phyloP scores from a whole-genome alignment of 2,888 invertebrate genomes.

The Brassicogethes aeneus region DNA sequence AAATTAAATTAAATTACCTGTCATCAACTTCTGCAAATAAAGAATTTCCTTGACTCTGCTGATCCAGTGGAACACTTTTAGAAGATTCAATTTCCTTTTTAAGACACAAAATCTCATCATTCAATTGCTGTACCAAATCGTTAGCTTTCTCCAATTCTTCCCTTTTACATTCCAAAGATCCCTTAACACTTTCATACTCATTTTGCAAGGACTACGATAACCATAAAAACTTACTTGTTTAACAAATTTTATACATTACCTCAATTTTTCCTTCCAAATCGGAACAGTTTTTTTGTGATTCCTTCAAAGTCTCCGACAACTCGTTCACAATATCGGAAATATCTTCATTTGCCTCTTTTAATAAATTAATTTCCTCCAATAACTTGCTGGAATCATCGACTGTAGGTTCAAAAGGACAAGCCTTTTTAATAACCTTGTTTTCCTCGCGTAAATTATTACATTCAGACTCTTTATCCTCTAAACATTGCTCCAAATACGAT shows the following conservation, averaged over 20 bases:
- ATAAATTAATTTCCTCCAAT: constrained; percentile 11
- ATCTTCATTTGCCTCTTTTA: constrained; percentile 11
- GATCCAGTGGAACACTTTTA: constrained; percentile 28
- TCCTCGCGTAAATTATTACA: constrained; percentile 1
- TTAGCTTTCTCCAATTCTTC: constrained; percentile 25
- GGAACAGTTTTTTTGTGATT: constrained; percentile 8
- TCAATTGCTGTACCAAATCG: constrained; percentile 22
- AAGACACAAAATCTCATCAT: constrained; percentile 25
- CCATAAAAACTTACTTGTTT: not conserved
- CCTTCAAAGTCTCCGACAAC: constrained; percentile 13
- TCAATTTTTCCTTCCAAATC: not conserved
- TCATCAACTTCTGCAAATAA: constrained; percentile 37
- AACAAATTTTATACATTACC: constrained; percentile 4
- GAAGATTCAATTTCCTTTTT: constrained; percentile 26
- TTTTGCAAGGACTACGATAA: not conserved
- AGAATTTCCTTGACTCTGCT: constrained; percentile 31
- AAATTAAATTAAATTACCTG: constrained; percentile 20
- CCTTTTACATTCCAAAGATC: constrained; percentile 21
- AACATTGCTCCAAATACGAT: constrained; percentile 12
- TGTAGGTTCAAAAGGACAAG: constrained; percentile 5
- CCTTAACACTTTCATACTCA: constrained; percentile 20
- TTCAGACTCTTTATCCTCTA: constrained; percentile 16
- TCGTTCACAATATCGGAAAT: constrained; percentile 8
- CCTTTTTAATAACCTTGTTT: not conserved
- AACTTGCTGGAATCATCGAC: constrained; percentile 12